Percentiles rank a stretch among this genome's conserved stretches.
These are phyloP conservation scores for Macrocentrus cingulum DNA, from an alignment of 1,140 invertebrate genomes.

Conservation along the genomic window DNA sequence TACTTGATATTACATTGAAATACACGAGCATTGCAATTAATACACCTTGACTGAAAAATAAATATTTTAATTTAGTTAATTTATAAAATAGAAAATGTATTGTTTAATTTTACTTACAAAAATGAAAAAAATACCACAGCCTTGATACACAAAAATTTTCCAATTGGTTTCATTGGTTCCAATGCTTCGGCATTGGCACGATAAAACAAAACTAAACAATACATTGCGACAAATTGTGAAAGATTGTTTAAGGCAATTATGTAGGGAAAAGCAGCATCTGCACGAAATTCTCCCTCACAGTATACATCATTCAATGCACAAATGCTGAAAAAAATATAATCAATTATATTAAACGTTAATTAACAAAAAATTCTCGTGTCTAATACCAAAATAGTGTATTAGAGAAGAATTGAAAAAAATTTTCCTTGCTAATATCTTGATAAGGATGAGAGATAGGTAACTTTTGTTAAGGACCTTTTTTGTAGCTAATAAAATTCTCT, in stretches of 20 bases:
- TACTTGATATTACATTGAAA: slow-evolving; percentile 70
- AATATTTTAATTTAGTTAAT: slow-evolving; percentile 11
- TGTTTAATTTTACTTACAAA: slow-evolving; percentile 74
- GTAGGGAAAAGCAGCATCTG: slow-evolving; percentile 85
- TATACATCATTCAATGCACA: slow-evolving; percentile 85
- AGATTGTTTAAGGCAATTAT: slow-evolving; percentile 90
- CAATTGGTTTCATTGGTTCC: slow-evolving; percentile 87
- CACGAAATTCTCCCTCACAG: slow-evolving; percentile 85
- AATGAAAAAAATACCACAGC: slow-evolving; percentile 97
- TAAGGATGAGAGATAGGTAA: no score
- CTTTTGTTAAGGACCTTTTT: no score
- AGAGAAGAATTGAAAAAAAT: no score
- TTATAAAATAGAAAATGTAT: no score
- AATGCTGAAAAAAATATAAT: slow-evolving; percentile 64
- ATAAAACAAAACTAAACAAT: slow-evolving; percentile 93
- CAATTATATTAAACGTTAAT: background rate
- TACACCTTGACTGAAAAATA: slow-evolving; percentile 81
- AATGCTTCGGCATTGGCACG: slow-evolving; percentile 83
- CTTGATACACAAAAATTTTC: slow-evolving; percentile 98
- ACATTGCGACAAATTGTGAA: slow-evolving; percentile 96
- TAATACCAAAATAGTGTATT: no score
- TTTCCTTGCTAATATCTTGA: no score
- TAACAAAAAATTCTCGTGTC: slow-evolving; percentile 8
- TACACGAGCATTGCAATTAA: slow-evolving; percentile 85
- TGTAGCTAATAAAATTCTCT: no score